Percentiles rank a stretch among this genome's conserved stretches.
phyloP scores from a whole-genome alignment of 2,888 invertebrate species.

The Sicus ferrugineus region DNA sequence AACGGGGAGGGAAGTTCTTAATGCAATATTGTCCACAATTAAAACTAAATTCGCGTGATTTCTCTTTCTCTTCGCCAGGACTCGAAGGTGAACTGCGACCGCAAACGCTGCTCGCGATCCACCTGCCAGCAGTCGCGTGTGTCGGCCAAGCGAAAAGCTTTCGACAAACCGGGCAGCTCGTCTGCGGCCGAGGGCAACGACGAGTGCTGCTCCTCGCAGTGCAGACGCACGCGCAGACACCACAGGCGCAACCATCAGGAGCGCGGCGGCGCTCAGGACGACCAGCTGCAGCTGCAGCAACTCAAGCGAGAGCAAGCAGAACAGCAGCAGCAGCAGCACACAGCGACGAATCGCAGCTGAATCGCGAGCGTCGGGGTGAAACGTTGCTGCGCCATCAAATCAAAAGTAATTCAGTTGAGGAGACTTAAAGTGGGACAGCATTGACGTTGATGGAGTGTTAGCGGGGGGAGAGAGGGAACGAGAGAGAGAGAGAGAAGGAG shows the following conservation, averaged over 20 bases:
- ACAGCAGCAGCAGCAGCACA: conserved; percentile 35
- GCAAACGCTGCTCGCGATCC: conserved; percentile 70
- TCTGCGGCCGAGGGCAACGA: conserved; percentile 66
- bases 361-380: no score
- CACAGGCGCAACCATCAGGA: conserved; percentile 58
- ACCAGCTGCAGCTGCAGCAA: conserved; percentile 46
- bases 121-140: conserved; percentile 56
- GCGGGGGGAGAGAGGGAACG: background rate
- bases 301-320: conserved; percentile 10
- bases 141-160: conserved; percentile 54
- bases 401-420: background rate
- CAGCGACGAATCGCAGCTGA: conserved; percentile 38
- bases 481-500: conserved; percentile 19
- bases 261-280: conserved; percentile 43
- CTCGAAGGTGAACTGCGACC: conserved; percentile 80
- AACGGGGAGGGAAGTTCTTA: no score
- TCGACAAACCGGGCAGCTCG: conserved; percentile 79
- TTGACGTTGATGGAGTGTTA: background rate
- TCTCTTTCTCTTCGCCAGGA: conserved; percentile 68
- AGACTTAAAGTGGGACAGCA: no score
- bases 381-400: no score
- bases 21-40: background rate
- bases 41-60: background rate
- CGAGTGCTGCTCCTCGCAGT: conserved; percentile 63
- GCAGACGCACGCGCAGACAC: conserved; percentile 61